Evolutionary conservation across 2,888 invertebrate species (phyloP), one percentile per base, ranked within the genome.

Genomic region (Drosophila anomalipes): DNA sequence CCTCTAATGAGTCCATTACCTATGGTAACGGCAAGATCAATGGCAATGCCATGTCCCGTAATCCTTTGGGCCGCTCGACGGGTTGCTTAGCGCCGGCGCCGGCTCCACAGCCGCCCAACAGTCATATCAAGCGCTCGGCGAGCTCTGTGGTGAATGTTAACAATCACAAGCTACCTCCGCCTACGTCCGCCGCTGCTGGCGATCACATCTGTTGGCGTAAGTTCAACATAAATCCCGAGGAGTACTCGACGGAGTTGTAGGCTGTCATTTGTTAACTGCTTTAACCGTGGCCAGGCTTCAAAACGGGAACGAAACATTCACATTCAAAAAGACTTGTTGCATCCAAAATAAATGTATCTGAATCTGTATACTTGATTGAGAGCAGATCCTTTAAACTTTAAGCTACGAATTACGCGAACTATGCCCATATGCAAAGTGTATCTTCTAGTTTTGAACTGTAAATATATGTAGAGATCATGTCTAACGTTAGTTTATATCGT

Each of bases 191-290:
- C n/a, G 79, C 84, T 19, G 91, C 86, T 44, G 90, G 88, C 6
- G 94, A 94, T 77, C 95, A 95, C 81, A 94, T 95, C 67, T 95
- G 95, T 90, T 94, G 95, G 93, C 93, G 94, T 70, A 94, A 90
- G 70, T 92, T 93, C 79, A 91, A 93, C 30, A 92, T 93, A 44
- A 93, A 93, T 86, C 91, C 93, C 62, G 92, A 93, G 82, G 93
- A 93, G 74, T 93, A 93, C 86, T 93, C 93, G 63, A 93, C 93
- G 60, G 93, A 93, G 91, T 91, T 93, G 92, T 93, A 89, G 92
- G 52, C 67, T 58, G 58, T 63, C n/a, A 28, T 19, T 47, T 44
- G 32, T 32, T 41, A n/a, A 26, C 61, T 35, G 51, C 19, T 26
- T 41, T 22, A 53, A 37, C 16, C 30, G 35, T 64, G 56, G 47